Evolutionary conservation across 2,888 invertebrate species (phyloP).

Genomic region (Hypsopygia costalis): DNA sequence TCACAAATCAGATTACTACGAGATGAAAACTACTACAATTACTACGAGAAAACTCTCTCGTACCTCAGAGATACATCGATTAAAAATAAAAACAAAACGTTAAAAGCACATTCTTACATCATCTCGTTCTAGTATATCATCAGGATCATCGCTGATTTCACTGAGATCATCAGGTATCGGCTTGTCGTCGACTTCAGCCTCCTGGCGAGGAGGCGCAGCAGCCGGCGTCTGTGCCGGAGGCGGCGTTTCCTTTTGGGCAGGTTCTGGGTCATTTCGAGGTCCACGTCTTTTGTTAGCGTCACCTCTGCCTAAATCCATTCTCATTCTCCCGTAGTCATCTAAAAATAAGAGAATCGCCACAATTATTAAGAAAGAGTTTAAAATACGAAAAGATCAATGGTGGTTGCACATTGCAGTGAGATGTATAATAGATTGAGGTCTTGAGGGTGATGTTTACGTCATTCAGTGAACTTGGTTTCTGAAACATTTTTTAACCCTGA

Average conservation of each 20-base stretch:
- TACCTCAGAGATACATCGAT: no score
- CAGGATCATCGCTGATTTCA: conserved; percentile 94
- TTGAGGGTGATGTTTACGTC: no score
- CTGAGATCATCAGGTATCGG: conserved; percentile 87
- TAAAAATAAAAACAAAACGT: no score
- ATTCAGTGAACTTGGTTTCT: no score
- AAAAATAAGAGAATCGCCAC: background rate
- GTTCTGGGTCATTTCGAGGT: conserved; percentile 53
- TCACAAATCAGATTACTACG: no score
- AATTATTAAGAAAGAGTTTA: background rate
- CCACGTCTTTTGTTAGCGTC: conserved; percentile 59
- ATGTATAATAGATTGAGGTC: no score
- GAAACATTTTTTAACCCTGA: no score
- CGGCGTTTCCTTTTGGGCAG: conserved; percentile 43
- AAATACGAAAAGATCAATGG: no score
- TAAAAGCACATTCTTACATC: conserved; percentile 64
- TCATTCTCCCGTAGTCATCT: conserved; percentile 68
- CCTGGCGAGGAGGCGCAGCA: conserved; percentile 40
- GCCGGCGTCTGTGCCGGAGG: conserved; percentile 56
- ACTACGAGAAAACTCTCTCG: no score
- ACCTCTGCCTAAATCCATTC: conserved; percentile 54
- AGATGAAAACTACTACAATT: no score
- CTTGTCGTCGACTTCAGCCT: conserved; percentile 71
- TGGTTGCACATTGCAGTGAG: no score
- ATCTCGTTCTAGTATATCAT: conserved; percentile 91